Evolutionary conservation across 2,113 vertebrate species (phyloP).

Genomic region (cattle (Bos taurus)): DNA sequence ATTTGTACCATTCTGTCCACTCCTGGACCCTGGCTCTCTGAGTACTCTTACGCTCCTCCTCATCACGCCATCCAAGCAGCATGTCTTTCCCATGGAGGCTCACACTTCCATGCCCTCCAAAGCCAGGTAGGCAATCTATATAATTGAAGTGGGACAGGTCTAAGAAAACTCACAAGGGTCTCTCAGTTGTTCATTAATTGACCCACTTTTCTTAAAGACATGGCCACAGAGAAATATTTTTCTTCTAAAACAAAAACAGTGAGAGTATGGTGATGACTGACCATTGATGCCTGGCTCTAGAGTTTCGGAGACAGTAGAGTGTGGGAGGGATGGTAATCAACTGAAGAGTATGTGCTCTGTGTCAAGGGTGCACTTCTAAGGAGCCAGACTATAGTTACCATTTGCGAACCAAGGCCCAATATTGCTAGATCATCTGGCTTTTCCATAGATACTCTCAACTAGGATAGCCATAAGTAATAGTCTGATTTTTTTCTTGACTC

Average conservation of each 20-base stretch:
- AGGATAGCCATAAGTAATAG: background rate
- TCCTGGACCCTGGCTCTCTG: background rate
- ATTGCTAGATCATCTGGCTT: background rate
- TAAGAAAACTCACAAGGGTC: background rate
- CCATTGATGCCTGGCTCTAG: background rate
- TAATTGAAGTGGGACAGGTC: background rate
- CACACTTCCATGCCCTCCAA: background rate
- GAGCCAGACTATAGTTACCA: background rate
- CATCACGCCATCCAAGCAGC: background rate
- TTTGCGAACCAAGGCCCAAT: background rate
- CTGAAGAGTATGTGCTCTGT: background rate
- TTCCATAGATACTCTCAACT: background rate
- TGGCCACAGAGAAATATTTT: background rate
- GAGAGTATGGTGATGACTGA: background rate
- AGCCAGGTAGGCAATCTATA: rapidly evolving
- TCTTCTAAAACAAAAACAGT: background rate
- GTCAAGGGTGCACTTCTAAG: background rate
- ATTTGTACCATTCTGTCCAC: background rate
- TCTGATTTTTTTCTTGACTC: background rate
- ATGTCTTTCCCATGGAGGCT: background rate
- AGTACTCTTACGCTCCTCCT: background rate
- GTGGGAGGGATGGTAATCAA: background rate
- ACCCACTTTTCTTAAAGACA: background rate
- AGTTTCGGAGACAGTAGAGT: background rate
- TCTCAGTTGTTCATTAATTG: background rate